Evolutionary conservation across 2,113 vertebrate species (phyloP).

Genomic region (Rousettus leschenaultii): DNA sequence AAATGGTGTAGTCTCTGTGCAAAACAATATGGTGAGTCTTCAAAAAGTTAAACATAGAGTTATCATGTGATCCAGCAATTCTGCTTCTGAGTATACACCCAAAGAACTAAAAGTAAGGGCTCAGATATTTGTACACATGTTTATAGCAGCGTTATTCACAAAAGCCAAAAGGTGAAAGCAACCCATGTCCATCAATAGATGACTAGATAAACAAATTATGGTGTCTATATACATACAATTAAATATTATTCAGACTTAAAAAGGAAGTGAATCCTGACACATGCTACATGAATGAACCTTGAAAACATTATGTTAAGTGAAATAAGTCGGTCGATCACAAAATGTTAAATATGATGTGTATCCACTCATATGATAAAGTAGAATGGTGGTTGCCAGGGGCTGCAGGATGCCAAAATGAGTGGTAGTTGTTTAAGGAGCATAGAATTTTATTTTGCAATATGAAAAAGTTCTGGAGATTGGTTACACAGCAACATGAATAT

Average conservation of each 20-base stretch:
- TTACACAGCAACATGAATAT: background rate
- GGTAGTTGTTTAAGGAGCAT: background rate
- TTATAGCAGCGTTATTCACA: background rate
- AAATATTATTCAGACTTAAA: background rate
- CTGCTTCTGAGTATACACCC: background rate
- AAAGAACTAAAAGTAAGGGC: background rate
- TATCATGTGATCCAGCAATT: background rate
- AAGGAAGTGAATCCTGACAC: background rate
- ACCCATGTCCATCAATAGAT: background rate
- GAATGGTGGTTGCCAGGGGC: background rate
- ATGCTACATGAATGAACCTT: background rate
- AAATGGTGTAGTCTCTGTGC: background rate
- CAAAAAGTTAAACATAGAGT: background rate
- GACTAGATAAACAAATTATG: background rate
- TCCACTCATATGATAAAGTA: background rate
- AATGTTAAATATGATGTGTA: background rate
- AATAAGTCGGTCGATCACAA: background rate
- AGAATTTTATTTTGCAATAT: background rate
- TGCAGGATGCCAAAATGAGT: background rate
- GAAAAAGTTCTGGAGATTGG: background rate
- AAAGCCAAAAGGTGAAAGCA: background rate
- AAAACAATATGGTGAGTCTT: background rate
- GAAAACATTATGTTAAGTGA: background rate
- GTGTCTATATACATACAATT: too few species aligned
- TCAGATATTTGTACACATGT: background rate